Evolutionary conservation across 2,113 vertebrate species (phyloP).

Genomic region (Gavialis gangeticus): DNA sequence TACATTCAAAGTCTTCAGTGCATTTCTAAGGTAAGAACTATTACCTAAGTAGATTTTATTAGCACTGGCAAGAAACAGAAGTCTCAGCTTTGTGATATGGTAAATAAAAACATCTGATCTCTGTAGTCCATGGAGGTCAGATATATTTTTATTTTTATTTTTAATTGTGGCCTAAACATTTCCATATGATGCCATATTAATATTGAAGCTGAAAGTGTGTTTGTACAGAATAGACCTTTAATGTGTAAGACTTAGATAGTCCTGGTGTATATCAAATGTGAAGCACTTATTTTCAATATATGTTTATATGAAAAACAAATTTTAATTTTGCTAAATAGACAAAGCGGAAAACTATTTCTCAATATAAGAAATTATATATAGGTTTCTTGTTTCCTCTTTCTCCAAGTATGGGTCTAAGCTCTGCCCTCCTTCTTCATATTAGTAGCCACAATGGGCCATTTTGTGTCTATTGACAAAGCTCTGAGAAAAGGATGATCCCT

Average conservation of each 20-base stretch:
- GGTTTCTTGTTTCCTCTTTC: conserved; percentile 33
- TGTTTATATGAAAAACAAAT: conserved; percentile 66
- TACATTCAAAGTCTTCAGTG: neutral
- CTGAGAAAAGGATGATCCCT: neutral
- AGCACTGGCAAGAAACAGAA: neutral
- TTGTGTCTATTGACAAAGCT: neutral
- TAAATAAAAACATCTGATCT: conserved; percentile 4
- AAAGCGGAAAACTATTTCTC: conserved; percentile 38
- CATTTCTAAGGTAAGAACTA: neutral
- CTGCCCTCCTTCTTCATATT: neutral
- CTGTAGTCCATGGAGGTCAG: neutral
- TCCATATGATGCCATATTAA: neutral
- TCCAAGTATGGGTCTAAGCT: conserved; percentile 23
- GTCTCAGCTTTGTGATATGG: conserved; percentile 8
- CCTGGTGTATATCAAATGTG: conserved; percentile 24
- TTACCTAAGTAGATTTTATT: conserved; percentile 1
- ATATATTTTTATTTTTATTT: conserved; percentile 23
- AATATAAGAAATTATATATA: conserved; percentile 23
- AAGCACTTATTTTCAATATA: conserved; percentile 65
- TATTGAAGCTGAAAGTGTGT: conserved; percentile 14
- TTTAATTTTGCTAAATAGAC: conserved; percentile 68
- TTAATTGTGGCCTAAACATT: conserved; percentile 14
- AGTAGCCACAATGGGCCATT: neutral
- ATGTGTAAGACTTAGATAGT: conserved; percentile 15
- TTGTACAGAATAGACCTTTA: conserved; percentile 25